Percentiles rank a stretch among this genome's conserved stretches.
These are phyloP conservation scores for Sarcophaga bullata DNA, from an alignment of 1,140 invertebrate genomes.

Conservation along the genomic window DNA sequence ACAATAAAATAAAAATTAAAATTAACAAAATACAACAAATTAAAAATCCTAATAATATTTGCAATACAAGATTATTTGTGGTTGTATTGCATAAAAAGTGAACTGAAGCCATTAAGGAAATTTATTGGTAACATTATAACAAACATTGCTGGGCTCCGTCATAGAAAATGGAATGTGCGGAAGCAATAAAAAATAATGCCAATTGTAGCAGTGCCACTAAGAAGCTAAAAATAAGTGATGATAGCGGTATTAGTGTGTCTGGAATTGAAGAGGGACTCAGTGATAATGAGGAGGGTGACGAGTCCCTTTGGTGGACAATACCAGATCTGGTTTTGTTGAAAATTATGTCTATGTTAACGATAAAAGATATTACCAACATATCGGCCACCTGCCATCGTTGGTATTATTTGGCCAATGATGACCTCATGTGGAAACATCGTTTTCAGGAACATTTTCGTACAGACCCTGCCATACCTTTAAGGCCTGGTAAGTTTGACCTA, in stretches of 20 bases:
- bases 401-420: conserved; percentile 73
- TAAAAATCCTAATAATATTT: background rate
- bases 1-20: background rate
- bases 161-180: conserved; percentile 8
- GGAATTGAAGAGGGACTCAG: background rate
- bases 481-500: conserved; percentile 68
- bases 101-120: too few species aligned
- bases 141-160: background rate
- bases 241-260: background rate
- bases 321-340: conserved; percentile 76
- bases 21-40: background rate
- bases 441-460: conserved; percentile 76
- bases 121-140: too few species aligned
- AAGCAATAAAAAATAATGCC: background rate
- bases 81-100: too few species aligned
- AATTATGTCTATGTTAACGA: conserved; percentile 74
- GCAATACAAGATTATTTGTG: background rate
- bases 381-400: conserved; percentile 72
- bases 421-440: conserved; percentile 77
- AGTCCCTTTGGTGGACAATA: conserved; percentile 70
- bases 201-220: background rate
- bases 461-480: conserved; percentile 71
- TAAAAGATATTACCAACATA: conserved; percentile 70
- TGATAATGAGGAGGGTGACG: conserved; percentile 25
- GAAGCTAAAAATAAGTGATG: conserved; percentile 5